A percentile compares a stretch with the other conserved stretches of the same genome.
These are phyloP conservation scores for Lipophrys pholis DNA, from an alignment of 2,113 vertebrate genomes.

Conservation along the genomic window DNA sequence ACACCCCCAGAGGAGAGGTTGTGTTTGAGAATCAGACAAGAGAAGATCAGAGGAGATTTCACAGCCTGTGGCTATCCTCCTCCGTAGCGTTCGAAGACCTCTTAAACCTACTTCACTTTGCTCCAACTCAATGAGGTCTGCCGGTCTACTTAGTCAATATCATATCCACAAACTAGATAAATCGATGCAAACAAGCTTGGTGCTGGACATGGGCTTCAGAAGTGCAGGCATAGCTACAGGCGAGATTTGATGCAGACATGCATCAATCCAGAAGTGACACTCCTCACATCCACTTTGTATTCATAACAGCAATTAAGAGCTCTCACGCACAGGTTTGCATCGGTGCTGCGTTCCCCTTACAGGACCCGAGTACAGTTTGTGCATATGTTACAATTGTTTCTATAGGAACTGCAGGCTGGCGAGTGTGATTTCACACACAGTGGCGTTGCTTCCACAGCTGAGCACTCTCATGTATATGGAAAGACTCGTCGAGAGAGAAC, in stretches of 20 bases:
- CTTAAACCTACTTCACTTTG: conserved; percentile 75
- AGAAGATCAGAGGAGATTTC: conserved; percentile 85
- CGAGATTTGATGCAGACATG: conserved; percentile 57
- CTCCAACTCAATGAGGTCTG: conserved; percentile 68
- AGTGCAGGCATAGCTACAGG: conserved; percentile 67
- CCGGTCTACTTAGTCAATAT: conserved; percentile 79
- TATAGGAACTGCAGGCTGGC: conserved; percentile 22
- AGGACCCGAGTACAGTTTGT: conserved; percentile 12
- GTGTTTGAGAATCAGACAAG: conserved; percentile 82
- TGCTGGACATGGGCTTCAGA: conserved; percentile 66
- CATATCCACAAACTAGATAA: conserved; percentile 77
- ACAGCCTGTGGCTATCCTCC: conserved; percentile 83
- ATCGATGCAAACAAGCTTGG: conserved; percentile 80
- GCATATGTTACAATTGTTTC: conserved; percentile 27
- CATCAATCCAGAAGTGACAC: conserved; percentile 72
- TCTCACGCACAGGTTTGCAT: not conserved
- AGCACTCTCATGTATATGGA: conserved; percentile 75
- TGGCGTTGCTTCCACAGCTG: conserved; percentile 55
- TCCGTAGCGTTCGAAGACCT: conserved; percentile 79
- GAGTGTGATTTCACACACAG: conserved; percentile 60
- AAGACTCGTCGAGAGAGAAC: conserved; percentile 42
- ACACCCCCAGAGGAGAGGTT: conserved; percentile 78
- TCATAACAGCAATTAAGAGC: conserved; percentile 60
- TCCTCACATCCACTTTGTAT: conserved; percentile 49
- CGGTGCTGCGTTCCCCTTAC: conserved; percentile 5